Percentiles rank a stretch among this genome's conserved stretches.
Conservation (phyloP, 2,888 invertebrate genomes). For the Agrotis clavis region DNA sequence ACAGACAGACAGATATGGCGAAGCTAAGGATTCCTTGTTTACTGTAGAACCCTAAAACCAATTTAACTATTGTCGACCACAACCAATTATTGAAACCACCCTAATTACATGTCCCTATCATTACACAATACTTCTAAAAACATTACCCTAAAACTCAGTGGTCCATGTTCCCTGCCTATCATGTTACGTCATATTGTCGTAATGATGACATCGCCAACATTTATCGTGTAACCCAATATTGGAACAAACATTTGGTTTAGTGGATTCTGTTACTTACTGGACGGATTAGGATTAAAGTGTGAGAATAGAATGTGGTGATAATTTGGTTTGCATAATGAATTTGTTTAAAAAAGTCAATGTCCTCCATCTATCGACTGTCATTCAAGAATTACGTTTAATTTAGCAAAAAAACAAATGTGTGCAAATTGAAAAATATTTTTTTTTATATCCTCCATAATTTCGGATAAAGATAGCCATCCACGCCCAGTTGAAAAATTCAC, state of each 20-base stretch:
- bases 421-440: no score
- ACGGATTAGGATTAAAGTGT: neutral
- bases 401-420: no score
- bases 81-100: slow-evolving; percentile 5
- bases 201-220: slow-evolving; percentile 58
- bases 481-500: no score
- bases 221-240: slow-evolving; percentile 69
- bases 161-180: slow-evolving; percentile 40
- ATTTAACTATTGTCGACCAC: no score
- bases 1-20: no score
- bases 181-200: slow-evolving; percentile 54
- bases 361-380: no score
- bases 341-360: neutral
- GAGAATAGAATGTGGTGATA: neutral
- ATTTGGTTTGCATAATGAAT: neutral
- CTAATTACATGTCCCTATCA: slow-evolving; percentile 18
- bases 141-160: neutral
- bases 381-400: no score
- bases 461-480: no score
- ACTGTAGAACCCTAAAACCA: no score
- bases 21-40: no score
- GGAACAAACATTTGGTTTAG: slow-evolving; percentile 62
- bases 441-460: no score
- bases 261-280: slow-evolving; percentile 37
- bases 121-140: slow-evolving; percentile 1